A percentile compares a stretch with the other conserved stretches of the same genome.
These are phyloP conservation scores for Heterochromis multidens DNA, from an alignment of 2,113 vertebrate genomes.

Conservation along the genomic window DNA sequence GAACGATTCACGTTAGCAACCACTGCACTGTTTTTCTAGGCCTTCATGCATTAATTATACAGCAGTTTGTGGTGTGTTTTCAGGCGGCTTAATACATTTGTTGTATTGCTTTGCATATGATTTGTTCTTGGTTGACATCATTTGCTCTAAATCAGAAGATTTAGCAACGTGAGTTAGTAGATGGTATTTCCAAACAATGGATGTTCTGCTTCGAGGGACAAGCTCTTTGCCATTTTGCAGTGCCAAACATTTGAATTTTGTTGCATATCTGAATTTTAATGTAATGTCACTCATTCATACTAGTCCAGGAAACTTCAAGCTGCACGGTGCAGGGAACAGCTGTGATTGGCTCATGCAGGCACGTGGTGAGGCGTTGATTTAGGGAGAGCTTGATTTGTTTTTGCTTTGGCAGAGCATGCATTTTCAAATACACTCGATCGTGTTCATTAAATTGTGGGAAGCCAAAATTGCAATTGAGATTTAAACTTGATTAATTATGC, in stretches of 20 bases:
- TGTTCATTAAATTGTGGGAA: neutral
- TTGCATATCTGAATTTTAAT: neutral
- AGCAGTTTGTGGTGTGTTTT: neutral
- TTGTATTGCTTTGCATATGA: neutral
- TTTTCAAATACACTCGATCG: neutral
- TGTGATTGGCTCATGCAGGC: neutral
- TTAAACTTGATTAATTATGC: neutral
- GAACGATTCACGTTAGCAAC: neutral
- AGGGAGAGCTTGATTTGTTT: neutral
- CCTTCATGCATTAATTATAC: neutral
- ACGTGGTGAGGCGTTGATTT: neutral
- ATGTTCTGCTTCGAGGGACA: neutral
- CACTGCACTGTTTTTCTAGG: neutral
- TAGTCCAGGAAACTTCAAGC: neutral
- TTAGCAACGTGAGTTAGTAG: too few species aligned
- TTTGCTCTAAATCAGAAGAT: neutral
- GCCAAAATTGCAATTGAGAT: neutral
- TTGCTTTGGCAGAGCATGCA: neutral
- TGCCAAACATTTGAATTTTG: neutral
- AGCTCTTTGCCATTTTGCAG: neutral
- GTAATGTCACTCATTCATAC: neutral
- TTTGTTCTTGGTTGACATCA: neutral
- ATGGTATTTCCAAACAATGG: neutral
- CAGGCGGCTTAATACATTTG: neutral
- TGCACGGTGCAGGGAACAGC: neutral